These are phyloP conservation scores for Hirtodrosophila duncani DNA, from an alignment of 2,888 invertebrate species.

Conservation along the genomic window DNA sequence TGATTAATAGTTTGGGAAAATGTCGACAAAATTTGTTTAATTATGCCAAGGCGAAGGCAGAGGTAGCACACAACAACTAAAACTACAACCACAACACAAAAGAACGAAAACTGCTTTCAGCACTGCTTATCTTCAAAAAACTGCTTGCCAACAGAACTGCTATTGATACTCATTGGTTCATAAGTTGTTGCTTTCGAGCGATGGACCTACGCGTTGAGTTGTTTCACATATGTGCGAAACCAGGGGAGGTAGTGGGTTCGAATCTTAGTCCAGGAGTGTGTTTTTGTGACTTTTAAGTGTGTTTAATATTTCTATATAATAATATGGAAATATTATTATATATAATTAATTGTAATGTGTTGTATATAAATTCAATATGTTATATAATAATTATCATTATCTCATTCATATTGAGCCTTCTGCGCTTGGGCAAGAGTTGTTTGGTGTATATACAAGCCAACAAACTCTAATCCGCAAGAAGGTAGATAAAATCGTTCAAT, in stretches of 20 bases:
- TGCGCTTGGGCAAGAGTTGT: constrained; percentile 74
- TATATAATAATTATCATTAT: not conserved
- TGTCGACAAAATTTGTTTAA: constrained; percentile 12
- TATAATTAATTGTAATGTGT: no score
- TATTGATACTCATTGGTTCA: not conserved
- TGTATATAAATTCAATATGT: no score
- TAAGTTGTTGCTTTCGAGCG: not conserved
- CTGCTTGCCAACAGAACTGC: constrained; percentile 18
- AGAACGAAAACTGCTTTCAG: constrained; percentile 21
- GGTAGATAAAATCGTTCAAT: constrained; percentile 77
- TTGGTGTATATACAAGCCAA: constrained; percentile 48
- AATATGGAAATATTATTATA: no score
- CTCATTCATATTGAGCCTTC: constrained; percentile 55
- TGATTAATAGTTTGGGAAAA: constrained; percentile 48
- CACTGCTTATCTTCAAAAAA: constrained; percentile 5
- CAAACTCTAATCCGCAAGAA: constrained; percentile 76
- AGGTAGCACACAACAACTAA: constrained; percentile 6
- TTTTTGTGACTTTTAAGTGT: no score
- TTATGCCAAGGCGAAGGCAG: constrained; percentile 21
- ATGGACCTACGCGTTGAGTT: constrained; percentile 4
- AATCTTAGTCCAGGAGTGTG: no score
- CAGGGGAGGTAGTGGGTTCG: not conserved
- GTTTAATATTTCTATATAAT: no score
- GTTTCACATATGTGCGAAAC: no score
- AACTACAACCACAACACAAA: no score